Conservation (phyloP, 37 sponge, comb jelly and placozoan species). For the Chondrilla cf. caribensis region DNA sequence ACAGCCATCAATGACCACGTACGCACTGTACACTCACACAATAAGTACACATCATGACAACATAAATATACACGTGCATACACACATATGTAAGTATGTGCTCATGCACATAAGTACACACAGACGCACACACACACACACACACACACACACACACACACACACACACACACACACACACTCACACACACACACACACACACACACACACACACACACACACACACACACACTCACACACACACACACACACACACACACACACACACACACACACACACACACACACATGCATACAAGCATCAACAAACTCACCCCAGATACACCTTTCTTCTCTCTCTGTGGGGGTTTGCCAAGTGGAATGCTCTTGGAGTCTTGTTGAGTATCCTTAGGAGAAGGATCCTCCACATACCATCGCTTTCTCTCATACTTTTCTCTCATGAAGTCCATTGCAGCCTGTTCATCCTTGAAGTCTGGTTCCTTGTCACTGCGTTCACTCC, state of each 20-base stretch:
- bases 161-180: too few relatives aligned
- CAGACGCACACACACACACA: too few relatives aligned
- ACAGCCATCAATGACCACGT: too few relatives aligned
- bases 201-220: too few relatives aligned
- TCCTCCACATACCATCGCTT: conserved; percentile 66
- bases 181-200: too few relatives aligned
- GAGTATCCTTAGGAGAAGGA: background rate
- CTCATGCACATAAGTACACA: too few relatives aligned
- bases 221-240: too few relatives aligned
- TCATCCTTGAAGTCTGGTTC: conserved; percentile 73
- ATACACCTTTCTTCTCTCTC: background rate
- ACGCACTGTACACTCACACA: too few relatives aligned
- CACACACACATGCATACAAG: conserved; percentile 20
- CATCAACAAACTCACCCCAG: background rate
- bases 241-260: conserved; percentile 13
- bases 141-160: too few relatives aligned
- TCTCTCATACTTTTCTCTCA: conserved; percentile 78
- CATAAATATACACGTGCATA: too few relatives aligned
- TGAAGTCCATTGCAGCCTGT: conserved; percentile 52
- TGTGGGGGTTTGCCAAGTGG: background rate
- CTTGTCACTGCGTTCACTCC: conserved; percentile 54
- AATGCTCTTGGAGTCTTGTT: background rate
- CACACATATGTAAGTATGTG: too few relatives aligned
- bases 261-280: conserved; percentile 17
- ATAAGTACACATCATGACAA: too few relatives aligned